phyloP scores from a whole-genome alignment of 92 coral and sea anemone genomes.

The Heteractis magnifica region DNA sequence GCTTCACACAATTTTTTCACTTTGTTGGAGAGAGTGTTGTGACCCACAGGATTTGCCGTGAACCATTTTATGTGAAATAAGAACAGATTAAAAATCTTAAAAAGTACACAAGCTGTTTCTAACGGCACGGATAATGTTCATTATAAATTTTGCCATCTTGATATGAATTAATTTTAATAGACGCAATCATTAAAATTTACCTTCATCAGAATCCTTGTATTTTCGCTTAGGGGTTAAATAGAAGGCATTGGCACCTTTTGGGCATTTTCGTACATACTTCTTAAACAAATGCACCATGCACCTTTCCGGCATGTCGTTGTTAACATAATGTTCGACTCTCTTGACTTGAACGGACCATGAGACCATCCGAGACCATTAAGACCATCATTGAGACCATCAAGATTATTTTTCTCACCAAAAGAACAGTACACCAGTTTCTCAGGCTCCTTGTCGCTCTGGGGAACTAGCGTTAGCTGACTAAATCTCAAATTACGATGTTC shows the following conservation, averaged over 20 bases:
- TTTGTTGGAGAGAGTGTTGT: too few species aligned
- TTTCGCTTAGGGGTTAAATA: not conserved
- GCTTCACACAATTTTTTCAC: too few species aligned
- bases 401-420: conserved; percentile 41
- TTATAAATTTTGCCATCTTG: too few species aligned
- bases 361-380: too few species aligned
- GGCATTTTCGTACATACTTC: conserved; percentile 36
- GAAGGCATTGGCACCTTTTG: conserved; percentile 19
- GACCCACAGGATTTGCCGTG: too few species aligned
- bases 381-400: conserved; percentile 37
- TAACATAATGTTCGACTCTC: conserved; percentile 33
- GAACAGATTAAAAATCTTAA: too few species aligned
- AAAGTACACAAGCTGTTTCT: too few species aligned
- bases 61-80: too few species aligned
- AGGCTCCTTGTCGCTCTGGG: conserved; percentile 39
- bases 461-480: conserved; percentile 29
- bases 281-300: conserved; percentile 30
- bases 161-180: too few species aligned
- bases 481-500: conserved; percentile 31
- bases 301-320: conserved; percentile 14
- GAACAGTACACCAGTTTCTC: conserved; percentile 36
- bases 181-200: too few species aligned
- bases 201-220: too few species aligned
- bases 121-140: too few species aligned
- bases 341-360: conserved; percentile 31